Evolutionary conservation across 92 coral and sea anemone species (phyloP).

Genomic region (Phymanthus crucifer): DNA sequence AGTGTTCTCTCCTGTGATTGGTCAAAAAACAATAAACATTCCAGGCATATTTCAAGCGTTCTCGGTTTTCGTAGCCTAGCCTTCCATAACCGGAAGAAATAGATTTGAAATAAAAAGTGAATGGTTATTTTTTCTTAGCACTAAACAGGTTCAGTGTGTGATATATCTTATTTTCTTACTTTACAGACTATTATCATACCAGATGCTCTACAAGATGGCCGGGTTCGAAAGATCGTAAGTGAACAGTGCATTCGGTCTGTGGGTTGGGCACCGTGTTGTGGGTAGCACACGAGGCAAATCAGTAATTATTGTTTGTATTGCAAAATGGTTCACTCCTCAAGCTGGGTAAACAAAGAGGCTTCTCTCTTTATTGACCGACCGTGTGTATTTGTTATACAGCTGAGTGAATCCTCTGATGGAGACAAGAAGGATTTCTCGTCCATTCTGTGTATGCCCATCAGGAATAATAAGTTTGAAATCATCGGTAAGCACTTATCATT

Average conservation of each 20-base stretch:
- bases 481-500: slow-evolving; percentile 66
- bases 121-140: too few species aligned
- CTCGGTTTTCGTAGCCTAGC: too few species aligned
- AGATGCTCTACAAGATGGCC: slow-evolving; percentile 74
- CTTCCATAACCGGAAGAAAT: background rate
- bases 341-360: background rate
- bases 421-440: slow-evolving; percentile 55
- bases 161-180: background rate
- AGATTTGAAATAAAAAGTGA: background rate
- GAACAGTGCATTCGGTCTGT: background rate
- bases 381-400: slow-evolving; percentile 14
- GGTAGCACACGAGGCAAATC: background rate
- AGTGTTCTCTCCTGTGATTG: too few species aligned
- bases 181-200: slow-evolving; percentile 87
- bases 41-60: too few species aligned
- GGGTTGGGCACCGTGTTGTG: too few species aligned
- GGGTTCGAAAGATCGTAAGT: slow-evolving; percentile 77
- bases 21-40: too few species aligned
- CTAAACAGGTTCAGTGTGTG: background rate
- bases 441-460: slow-evolving; percentile 92
- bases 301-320: background rate
- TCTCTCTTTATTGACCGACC: background rate
- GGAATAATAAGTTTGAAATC: slow-evolving; percentile 97
- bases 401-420: slow-evolving; percentile 34
- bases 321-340: background rate